Base-by-base conservation (phyloP, 2,113 vertebrate species). In the Fukomys damarensis region DNA sequence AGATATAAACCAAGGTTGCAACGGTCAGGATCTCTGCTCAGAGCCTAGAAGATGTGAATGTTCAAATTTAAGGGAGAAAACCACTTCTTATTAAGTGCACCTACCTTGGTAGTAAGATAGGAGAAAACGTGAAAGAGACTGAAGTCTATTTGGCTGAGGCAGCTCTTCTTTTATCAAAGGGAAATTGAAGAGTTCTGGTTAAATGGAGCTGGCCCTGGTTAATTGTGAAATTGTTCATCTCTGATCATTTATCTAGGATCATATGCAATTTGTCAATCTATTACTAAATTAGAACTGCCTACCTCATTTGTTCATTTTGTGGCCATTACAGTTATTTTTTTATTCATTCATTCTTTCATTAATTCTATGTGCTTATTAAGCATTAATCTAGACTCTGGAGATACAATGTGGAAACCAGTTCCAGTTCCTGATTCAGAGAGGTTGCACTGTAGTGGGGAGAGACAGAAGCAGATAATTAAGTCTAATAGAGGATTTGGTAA, bases 281-380 rank as follows among this genome's bases (percentile, higher is more conserved):
- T 70, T 70, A 81, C 30, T 89, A 91, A 85, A 56, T 76, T 72
- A 19, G 24, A 91, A 22, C 10, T 46, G n/a, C 26, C 8, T 74
- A 38, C 10, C 11, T 93, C 10, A 52, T 79, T 83, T 82, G 16
- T 92, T 95, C 30, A 83, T 86, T 96, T 81, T 46, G 35, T 70
- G 46, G 14, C 49, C n/a, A 26, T 77, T 81, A 30, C 46, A 52
- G 9, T 26, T 87, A 43, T 80, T 54, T 35, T 41, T 70, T 30
- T 56, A 88, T 63, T 41, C 4, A 30, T 74, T 85, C 30, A 49
- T 72, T 74, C 16, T 26, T 93, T 90, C 30, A 80, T 17, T 14
- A 66, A 66, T 93, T 86, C 16, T 59, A 82, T 77, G 22, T 81
- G 16, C 35, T 84, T 88, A 38, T 5, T 86, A 66, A 43, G 30